Conservation (phyloP, 2,113 vertebrate species). For the Sclerurus mexicanus region DNA sequence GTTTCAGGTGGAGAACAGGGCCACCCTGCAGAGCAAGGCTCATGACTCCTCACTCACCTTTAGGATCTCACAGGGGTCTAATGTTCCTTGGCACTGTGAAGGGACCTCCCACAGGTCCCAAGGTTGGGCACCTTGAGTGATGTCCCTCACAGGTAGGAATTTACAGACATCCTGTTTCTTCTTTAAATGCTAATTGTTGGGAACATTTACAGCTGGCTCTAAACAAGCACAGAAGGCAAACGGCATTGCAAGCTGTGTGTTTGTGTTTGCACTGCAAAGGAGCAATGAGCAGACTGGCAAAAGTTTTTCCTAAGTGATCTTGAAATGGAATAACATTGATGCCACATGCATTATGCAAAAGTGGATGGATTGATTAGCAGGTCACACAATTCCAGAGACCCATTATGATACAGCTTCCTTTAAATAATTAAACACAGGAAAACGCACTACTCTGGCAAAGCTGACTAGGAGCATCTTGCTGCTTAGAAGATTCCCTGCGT, state of each 20-base stretch:
- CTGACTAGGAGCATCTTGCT: not conserved
- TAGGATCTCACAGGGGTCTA: not conserved
- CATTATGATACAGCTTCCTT: slow-evolving; percentile 9
- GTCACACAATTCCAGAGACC: slow-evolving; percentile 16
- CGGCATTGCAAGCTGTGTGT: not conserved
- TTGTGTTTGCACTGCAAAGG: not conserved
- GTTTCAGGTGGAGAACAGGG: not conserved
- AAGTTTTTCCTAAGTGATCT: slow-evolving; percentile 7
- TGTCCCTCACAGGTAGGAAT: fast-evolving
- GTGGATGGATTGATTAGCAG: slow-evolving; percentile 36
- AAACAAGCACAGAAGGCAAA: not conserved
- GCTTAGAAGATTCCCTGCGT: not conserved
- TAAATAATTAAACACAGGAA: slow-evolving; percentile 58
- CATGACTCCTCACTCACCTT: fast-evolving
- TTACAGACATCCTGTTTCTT: not conserved
- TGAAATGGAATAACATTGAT: slow-evolving; percentile 33
- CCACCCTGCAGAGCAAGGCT: not conserved
- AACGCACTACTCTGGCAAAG: not conserved
- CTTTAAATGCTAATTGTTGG: not conserved
- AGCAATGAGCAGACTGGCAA: not conserved
- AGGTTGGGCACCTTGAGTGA: too few species aligned
- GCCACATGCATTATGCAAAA: slow-evolving; percentile 58
- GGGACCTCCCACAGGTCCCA: not conserved
- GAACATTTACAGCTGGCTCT: not conserved
- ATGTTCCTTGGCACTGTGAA: fast-evolving